phyloP scores from a whole-genome alignment of 92 coral and sea anemone genomes.

The Diadumene lineata region DNA sequence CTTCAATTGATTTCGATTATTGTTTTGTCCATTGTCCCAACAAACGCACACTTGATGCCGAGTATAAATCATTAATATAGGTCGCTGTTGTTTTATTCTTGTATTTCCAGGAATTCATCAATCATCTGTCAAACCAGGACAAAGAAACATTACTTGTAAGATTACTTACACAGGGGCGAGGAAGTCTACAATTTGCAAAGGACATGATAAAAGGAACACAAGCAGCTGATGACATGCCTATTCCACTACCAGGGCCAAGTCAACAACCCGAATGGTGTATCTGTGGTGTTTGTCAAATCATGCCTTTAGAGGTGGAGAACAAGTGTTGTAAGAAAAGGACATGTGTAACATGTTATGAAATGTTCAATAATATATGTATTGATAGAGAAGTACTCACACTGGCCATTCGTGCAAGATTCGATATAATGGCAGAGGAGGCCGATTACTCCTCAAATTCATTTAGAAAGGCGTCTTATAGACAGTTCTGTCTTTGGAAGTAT shows the following conservation, averaged over 20 bases:
- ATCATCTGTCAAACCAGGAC: slow-evolving; percentile 21
- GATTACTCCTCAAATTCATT: slow-evolving; percentile 41
- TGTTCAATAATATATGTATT: slow-evolving; percentile 43
- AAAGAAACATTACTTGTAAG: slow-evolving; percentile 37
- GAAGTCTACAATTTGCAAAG: slow-evolving; percentile 55
- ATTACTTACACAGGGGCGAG: slow-evolving; percentile 43
- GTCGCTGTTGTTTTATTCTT: too few relatives aligned
- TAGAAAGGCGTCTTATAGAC: slow-evolving; percentile 59
- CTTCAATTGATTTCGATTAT: too few relatives aligned
- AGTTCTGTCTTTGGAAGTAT: slow-evolving; percentile 53
- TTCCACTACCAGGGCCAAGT: slow-evolving; percentile 10
- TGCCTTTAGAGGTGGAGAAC: slow-evolving; percentile 53
- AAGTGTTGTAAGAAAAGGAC: slow-evolving; percentile 45
- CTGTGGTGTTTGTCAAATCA: slow-evolving; percentile 57
- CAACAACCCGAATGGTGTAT: slow-evolving; percentile 51
- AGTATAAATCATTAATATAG: too few relatives aligned
- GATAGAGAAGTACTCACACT: slow-evolving; percentile 47
- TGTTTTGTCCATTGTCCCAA: too few relatives aligned
- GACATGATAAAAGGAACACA: slow-evolving; percentile 25
- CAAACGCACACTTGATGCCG: too few relatives aligned
- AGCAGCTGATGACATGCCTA: background rate
- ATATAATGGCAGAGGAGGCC: slow-evolving; percentile 61
- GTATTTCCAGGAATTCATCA: slow-evolving; percentile 31
- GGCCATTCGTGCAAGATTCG: slow-evolving; percentile 65
- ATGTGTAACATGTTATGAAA: slow-evolving; percentile 57